Evolutionary conservation across 2,797 vertebrate species (phyloP).

Genomic region (Esox masquinongy): DNA sequence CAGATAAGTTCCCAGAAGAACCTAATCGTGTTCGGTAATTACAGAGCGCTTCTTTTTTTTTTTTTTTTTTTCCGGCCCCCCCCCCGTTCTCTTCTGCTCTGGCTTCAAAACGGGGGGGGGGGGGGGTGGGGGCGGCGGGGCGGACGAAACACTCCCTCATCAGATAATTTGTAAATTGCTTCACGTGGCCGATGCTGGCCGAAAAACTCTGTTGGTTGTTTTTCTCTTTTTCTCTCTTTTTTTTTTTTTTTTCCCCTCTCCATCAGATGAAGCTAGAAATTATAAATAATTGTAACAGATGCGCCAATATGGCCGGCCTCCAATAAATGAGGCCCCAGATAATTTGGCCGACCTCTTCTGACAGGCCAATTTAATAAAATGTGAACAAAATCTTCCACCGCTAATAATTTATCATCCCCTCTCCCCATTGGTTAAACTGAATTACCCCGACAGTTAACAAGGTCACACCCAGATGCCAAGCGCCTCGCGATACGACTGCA

Average conservation of each 20-base stretch:
- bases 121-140: constrained; percentile 40
- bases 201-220: constrained; percentile 82
- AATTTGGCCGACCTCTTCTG: constrained; percentile 99
- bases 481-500: constrained; percentile 72
- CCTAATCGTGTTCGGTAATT: constrained; percentile 99
- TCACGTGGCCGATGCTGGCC: constrained; percentile 93
- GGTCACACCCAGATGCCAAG: constrained; percentile 99
- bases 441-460: constrained; percentile 99
- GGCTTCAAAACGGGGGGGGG: constrained; percentile 88
- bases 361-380: constrained; percentile 99
- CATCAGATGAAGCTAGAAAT: constrained; percentile 92
- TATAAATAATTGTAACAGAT: constrained; percentile 99
- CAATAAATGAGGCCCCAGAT: constrained; percentile 99
- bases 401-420: constrained; percentile 99
- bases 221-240: constrained; percentile 63
- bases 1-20: constrained; percentile 99
- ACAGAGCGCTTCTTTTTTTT: constrained; percentile 73
- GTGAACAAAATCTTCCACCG: constrained; percentile 99
- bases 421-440: constrained; percentile 99
- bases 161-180: constrained; percentile 99
- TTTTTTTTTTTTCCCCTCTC: constrained; percentile 75
- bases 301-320: constrained; percentile 99
- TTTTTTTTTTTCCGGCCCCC: constrained; percentile 11
- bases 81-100: constrained; percentile 49
- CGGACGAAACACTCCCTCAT: constrained; percentile 86